phyloP scores from a whole-genome alignment of 2,113 vertebrate genomes.

The Myodes glareolus region DNA sequence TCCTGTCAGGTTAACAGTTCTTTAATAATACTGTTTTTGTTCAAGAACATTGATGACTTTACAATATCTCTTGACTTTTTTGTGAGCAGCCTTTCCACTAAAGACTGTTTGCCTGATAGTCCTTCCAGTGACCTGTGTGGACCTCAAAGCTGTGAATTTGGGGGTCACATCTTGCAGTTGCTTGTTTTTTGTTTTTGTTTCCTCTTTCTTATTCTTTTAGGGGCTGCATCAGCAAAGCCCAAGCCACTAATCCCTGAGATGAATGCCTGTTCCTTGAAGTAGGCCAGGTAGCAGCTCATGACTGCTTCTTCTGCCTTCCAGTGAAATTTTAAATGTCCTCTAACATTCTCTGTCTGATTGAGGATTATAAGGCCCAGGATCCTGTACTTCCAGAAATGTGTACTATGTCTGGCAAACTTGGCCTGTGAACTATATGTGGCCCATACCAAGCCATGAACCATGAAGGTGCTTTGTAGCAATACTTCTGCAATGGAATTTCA shows the following conservation, averaged over 20 bases:
- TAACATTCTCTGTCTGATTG: not conserved
- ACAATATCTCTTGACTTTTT: not conserved
- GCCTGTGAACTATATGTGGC: not conserved
- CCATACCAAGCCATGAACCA: rapidly evolving
- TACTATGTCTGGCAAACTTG: not conserved
- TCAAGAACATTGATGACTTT: not conserved
- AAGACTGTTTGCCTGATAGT: not conserved
- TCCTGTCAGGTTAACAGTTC: not conserved
- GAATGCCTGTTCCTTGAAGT: rapidly evolving
- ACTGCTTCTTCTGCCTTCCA: not conserved
- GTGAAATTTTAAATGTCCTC: not conserved
- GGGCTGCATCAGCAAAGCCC: not conserved
- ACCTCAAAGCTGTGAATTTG: not conserved
- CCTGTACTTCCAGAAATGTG: not conserved
- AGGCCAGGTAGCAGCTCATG: not conserved
- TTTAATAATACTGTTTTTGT: not conserved
- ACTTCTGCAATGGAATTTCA: not conserved
- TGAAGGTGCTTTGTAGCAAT: not conserved
- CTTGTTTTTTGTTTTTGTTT: not conserved
- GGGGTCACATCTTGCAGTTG: not conserved
- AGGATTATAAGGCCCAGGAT: not conserved
- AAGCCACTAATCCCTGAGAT: not conserved
- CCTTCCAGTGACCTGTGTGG: not conserved
- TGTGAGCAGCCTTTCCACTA: not conserved
- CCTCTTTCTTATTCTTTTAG: not conserved